phyloP scores from a whole-genome alignment of 2,888 invertebrate genomes.

The Synanthedon vespiformis region DNA sequence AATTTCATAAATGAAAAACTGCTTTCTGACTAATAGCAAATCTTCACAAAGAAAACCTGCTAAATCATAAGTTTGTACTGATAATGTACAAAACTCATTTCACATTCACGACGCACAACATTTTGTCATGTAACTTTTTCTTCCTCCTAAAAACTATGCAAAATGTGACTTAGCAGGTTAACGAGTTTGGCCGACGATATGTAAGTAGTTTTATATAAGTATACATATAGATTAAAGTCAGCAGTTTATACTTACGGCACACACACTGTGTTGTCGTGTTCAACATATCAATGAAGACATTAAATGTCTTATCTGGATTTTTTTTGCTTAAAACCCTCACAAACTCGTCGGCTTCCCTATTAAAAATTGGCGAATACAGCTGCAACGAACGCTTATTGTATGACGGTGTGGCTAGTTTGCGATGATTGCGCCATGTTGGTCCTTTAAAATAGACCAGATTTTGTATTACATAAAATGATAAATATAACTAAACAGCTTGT shows the following conservation, averaged over 20 bases:
- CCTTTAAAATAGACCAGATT: constrained; percentile 20
- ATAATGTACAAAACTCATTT: too few species aligned
- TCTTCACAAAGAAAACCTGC: too few species aligned
- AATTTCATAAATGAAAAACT: too few species aligned
- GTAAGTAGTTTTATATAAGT: too few species aligned
- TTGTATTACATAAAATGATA: neutral
- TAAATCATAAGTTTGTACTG: too few species aligned
- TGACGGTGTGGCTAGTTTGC: constrained; percentile 44
- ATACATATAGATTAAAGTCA: too few species aligned
- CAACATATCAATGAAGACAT: constrained; percentile 38
- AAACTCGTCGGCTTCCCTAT: constrained; percentile 28
- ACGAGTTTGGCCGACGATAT: too few species aligned
- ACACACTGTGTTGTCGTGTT: constrained; percentile 40
- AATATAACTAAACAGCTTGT: neutral
- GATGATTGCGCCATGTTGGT: constrained; percentile 36
- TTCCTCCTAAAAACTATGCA: too few species aligned
- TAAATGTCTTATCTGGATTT: constrained; percentile 18
- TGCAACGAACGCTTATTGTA: constrained; percentile 45
- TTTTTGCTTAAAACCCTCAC: constrained; percentile 19
- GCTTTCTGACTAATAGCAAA: too few species aligned
- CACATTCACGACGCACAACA: too few species aligned
- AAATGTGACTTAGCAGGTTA: too few species aligned
- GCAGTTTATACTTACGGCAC: constrained; percentile 32
- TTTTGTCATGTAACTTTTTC: too few species aligned
- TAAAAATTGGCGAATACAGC: constrained; percentile 29